These are phyloP conservation scores for Psococerastis gibbosa DNA, from an alignment of 2,888 invertebrate genomes.

Conservation along the genomic window DNA sequence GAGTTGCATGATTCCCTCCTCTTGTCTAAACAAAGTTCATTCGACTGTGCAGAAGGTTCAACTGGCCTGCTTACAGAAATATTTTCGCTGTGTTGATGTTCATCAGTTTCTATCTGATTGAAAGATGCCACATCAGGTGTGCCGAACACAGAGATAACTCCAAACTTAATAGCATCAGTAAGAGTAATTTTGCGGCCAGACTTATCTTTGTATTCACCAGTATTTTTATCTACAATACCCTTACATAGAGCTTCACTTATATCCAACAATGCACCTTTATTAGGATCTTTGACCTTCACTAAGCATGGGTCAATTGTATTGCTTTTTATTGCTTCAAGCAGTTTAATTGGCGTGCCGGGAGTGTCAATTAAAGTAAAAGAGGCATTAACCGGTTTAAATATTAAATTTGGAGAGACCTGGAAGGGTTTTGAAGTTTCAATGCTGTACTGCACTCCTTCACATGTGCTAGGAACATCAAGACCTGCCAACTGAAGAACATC, in stretches of 20 bases:
- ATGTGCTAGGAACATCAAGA: slow-evolving; percentile 45
- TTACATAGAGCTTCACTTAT: slow-evolving; percentile 56
- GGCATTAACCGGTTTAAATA: slow-evolving; percentile 60
- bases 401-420: slow-evolving; percentile 49
- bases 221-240: slow-evolving; percentile 51
- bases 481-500: slow-evolving; percentile 10
- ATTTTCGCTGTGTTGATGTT: slow-evolving; percentile 17
- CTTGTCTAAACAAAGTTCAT: slow-evolving; percentile 27
- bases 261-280: slow-evolving; percentile 42
- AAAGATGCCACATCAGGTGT: slow-evolving; percentile 54
- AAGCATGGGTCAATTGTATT: slow-evolving; percentile 48
- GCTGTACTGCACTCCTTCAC: slow-evolving; percentile 31
- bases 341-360: slow-evolving; percentile 42
- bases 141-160: slow-evolving; percentile 54
- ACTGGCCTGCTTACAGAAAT: slow-evolving; percentile 12
- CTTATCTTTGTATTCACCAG: slow-evolving; percentile 46
- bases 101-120: slow-evolving; percentile 44
- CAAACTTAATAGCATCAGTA: slow-evolving; percentile 55
- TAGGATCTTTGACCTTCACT: slow-evolving; percentile 51
- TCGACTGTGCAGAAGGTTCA: not conserved
- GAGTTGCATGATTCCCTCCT: slow-evolving; percentile 23
- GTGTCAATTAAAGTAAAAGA: slow-evolving; percentile 51
- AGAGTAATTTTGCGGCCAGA: slow-evolving; percentile 45
- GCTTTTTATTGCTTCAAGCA: slow-evolving; percentile 55
- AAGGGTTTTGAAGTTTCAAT: slow-evolving; percentile 37